Evolutionary conservation across 1,140 invertebrate species (phyloP).

Genomic region (Polypedilum vanderplanki): DNA sequence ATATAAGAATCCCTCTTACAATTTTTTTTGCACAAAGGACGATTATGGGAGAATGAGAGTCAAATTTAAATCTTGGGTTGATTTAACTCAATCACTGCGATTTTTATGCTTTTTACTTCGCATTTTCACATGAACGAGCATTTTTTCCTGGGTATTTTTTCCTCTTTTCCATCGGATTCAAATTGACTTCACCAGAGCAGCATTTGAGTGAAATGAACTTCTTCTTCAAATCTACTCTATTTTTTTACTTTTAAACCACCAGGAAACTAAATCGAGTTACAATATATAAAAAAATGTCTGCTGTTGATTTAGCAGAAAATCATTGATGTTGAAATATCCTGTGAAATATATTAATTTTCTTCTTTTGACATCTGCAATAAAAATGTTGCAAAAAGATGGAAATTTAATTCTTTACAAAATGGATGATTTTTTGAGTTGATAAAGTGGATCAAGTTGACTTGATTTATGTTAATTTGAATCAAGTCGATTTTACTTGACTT

Average conservation of each 20-base stretch:
- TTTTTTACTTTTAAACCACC: no score
- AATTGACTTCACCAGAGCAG: constrained; percentile 16
- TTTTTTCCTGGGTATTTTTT: background rate
- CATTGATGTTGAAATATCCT: background rate
- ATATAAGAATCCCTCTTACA: no score
- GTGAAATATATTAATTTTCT: no score
- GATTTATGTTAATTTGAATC: no score
- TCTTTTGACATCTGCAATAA: no score
- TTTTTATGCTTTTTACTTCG: background rate
- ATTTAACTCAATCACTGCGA: constrained; percentile 24
- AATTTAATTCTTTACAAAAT: no score
- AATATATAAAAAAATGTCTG: background rate
- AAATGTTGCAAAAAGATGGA: no score
- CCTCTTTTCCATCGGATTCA: background rate
- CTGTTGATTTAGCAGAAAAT: background rate
- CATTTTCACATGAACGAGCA: background rate
- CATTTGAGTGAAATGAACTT: background rate
- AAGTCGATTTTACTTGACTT: no score
- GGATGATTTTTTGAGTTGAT: no score
- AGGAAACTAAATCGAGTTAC: no score
- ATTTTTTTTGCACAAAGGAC: background rate
- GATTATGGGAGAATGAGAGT: background rate
- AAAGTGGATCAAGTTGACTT: no score
- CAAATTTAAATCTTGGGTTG: constrained; percentile 24
- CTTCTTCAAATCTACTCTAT: background rate